Evolutionary conservation across 2,797 vertebrate species (phyloP), one percentile per base, ranked within the genome.

Genomic region (Protonibea diacanthus): DNA sequence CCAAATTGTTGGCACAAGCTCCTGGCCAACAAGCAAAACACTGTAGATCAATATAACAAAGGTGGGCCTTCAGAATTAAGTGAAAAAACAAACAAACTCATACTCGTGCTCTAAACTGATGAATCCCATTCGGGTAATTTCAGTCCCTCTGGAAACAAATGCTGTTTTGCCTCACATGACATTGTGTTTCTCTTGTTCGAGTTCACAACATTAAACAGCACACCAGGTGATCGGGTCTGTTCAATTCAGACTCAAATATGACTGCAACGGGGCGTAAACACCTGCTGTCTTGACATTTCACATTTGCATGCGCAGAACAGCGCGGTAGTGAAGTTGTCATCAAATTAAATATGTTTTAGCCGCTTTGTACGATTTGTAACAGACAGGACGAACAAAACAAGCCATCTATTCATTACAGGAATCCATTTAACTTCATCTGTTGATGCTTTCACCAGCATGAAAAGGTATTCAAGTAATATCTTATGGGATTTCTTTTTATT

Each of bases 231-330:
- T 63, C 45, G 42, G 51, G 33, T 74, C 60, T 72, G 71, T 77
- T 82, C 49, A 57, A 62, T 17, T 69, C 51, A 71, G 55, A 69
- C 38, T 57, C 69, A 66, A 78, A 78, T 47, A 58, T 78, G 57
- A 45, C 66, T 48, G 61, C 38, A 47, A 21, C 40, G 55, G 18
- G n/a, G 78, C 68, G 64, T 57, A 71, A 82, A 80, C 78, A 66
- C 85, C 71, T 62, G 69, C 84, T 88, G 76, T 57, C 69, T 71
- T 57, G 57, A 80, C 48, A 74, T 67, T 67, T 57, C 29, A 59
- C 55, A 53, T 86, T 73, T 72, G 17, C 47, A 49, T 71, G 67
- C 45, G 29, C 20, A 11, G 65, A 82, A 29, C 59, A 58, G 47
- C 51, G 33, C 72, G 55, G 60, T 0, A 40, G 6, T 5, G 21